Base-by-base conservation (phyloP, 2,797 vertebrate species). In the Holocentrus rufus region DNA sequence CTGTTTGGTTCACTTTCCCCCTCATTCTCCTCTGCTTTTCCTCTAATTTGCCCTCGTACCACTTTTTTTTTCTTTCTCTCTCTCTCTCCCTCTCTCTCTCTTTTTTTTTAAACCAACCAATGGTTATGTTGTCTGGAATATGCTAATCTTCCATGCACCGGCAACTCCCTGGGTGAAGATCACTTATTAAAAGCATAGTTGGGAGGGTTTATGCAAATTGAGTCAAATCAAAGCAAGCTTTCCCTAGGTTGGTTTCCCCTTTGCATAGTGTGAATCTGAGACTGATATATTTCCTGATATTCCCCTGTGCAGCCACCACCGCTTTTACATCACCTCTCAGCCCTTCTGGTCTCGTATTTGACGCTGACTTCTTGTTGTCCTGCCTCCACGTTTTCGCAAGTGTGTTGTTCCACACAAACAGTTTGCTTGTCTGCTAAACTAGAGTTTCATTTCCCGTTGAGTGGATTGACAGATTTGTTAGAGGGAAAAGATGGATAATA, bases 171-270 rank as follows among this genome's bases (percentile, higher is more conserved):
- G 89, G 91, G 89, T 93, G 91, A 89, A 87, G 90, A 92, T 92
- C 91, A 92, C 91, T 92, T 93, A 93, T 93, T 93, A 92, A 92
- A 91, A 92, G 88, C 85, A 89, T 93, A 93, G 90, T 93, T 92
- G 90, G 91, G 85, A 92, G 89, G 91, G 91, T 92, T 92, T 92
- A 93, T 93, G 92, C 88, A 92, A 92, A 92, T 93, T 25, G 25
- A 80, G 75, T 80, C 83, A 89, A 92, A 92, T 93, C 91, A 93
- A 93, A 93, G 91, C 80, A 76, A 89, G 82, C 87, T 82, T 88
- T 88, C 88, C 85, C 85, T 82, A 84, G 87, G 88, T 90, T 91
- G 81, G 88, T 86, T 87, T 88, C 88, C 81, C 72, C 81, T 58
- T 85, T 88, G 87, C 89, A 90, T 81, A 87, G 76, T 89, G 85